Evolutionary conservation across 2,888 invertebrate species (phyloP).

Genomic region (Sinotaia quadrata): DNA sequence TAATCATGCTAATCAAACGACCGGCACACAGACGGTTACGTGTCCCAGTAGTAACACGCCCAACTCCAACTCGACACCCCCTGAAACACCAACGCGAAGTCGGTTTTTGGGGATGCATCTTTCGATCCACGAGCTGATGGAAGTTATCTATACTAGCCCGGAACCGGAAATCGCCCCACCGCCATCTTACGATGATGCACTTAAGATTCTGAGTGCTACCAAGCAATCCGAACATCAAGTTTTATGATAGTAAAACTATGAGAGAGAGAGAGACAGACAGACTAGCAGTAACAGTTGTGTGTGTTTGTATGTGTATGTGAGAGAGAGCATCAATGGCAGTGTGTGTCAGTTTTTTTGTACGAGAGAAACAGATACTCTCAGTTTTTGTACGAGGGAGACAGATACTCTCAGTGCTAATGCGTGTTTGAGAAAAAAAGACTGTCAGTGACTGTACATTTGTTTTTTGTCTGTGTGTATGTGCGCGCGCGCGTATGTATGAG

Average conservation of each 20-base stretch:
- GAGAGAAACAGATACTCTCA: not conserved
- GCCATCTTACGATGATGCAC: conserved; percentile 38
- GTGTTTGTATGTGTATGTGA: not conserved
- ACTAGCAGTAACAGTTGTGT: not conserved
- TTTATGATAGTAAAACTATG: not conserved
- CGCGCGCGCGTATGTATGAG: not conserved
- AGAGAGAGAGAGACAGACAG: conserved; percentile 5
- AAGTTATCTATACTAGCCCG: conserved; percentile 13
- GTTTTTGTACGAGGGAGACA: not conserved
- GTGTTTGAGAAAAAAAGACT: not conserved
- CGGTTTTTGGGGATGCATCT: conserved; percentile 37
- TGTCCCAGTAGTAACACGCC: not conserved
- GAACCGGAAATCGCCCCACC: conserved; percentile 28
- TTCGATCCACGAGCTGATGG: conserved; percentile 35
- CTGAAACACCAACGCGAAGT: not conserved
- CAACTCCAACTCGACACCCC: not conserved
- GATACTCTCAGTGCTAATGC: not conserved
- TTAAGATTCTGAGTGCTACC: conserved; percentile 31
- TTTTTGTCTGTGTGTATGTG: not conserved
- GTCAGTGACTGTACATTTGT: not conserved
- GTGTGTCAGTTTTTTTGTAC: not conserved
- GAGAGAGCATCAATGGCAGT: not conserved
- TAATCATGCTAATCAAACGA: no score
- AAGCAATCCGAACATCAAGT: not conserved
- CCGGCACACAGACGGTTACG: no score